These are phyloP conservation scores for Cynaeus angustus DNA, from an alignment of 2,888 invertebrate genomes.

Conservation along the genomic window DNA sequence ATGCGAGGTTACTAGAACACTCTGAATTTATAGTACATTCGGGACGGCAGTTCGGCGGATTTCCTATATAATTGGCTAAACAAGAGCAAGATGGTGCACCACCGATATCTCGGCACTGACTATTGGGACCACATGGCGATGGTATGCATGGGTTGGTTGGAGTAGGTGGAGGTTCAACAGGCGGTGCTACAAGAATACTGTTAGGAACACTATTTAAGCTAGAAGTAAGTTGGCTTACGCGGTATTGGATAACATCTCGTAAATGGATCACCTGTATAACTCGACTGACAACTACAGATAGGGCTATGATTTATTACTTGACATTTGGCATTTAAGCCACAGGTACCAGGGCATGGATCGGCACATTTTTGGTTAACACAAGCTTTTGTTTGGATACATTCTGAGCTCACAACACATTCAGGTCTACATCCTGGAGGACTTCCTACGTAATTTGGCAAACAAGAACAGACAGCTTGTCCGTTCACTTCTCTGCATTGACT, in stretches of 20 bases:
- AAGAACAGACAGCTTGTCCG: slow-evolving; percentile 75
- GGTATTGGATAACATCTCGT: slow-evolving; percentile 78
- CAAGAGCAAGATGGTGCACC: slow-evolving; percentile 88
- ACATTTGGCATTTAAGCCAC: slow-evolving; percentile 73
- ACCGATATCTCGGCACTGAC: slow-evolving; percentile 85
- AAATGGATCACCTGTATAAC: slow-evolving; percentile 83
- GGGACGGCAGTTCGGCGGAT: slow-evolving; percentile 84
- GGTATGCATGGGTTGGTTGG: slow-evolving; percentile 81
- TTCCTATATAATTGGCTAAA: slow-evolving; percentile 63
- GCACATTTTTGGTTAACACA: slow-evolving; percentile 69
- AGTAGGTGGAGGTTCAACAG: slow-evolving; percentile 62
- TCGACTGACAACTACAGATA: slow-evolving; percentile 76
- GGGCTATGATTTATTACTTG: slow-evolving; percentile 80
- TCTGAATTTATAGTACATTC: slow-evolving; percentile 85
- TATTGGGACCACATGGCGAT: slow-evolving; percentile 86
- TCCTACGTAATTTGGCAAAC: slow-evolving; percentile 76
- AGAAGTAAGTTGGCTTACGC: slow-evolving; percentile 63
- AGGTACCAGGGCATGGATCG: slow-evolving; percentile 74
- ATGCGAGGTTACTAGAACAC: slow-evolving; percentile 80
- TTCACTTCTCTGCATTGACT: slow-evolving; percentile 82
- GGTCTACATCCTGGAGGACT: slow-evolving; percentile 78
- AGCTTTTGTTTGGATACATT: slow-evolving; percentile 73
- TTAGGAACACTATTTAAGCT: background rate
- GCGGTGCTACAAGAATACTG: slow-evolving; percentile 56
- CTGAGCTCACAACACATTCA: slow-evolving; percentile 75